Conservation (phyloP, 2,888 invertebrate species). For the Dyspetes luteomarginatus region DNA sequence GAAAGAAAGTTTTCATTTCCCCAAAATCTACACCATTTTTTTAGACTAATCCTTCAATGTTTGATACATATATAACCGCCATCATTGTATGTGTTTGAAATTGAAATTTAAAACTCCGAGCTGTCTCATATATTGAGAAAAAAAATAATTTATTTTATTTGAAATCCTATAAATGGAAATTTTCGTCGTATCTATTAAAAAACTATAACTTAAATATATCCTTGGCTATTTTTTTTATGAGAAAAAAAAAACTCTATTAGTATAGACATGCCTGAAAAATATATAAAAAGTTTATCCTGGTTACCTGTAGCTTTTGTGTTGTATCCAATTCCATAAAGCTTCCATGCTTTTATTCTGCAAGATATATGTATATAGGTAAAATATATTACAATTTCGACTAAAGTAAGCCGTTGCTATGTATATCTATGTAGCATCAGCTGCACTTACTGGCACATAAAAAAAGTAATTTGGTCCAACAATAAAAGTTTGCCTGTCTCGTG, state of each 20-base stretch:
- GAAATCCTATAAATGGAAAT: not conserved
- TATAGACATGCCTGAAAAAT: conserved; percentile 4
- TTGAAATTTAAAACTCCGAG: no score
- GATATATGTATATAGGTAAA: not conserved
- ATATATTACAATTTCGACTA: not conserved
- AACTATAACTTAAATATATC: no score
- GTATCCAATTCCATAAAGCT: not conserved
- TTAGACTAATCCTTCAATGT: no score
- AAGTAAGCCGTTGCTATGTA: not conserved
- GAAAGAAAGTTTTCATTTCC: no score
- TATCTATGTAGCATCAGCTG: conserved; percentile 26
- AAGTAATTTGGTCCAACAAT: conserved; percentile 61
- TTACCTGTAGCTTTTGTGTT: not conserved
- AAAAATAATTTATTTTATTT: no score
- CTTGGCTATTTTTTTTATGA: no score
- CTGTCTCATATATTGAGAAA: no score
- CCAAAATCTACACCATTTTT: no score
- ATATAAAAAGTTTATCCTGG: conserved; percentile 38
- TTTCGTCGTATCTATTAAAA: no score
- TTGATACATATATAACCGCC: no score
- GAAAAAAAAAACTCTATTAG: not conserved
- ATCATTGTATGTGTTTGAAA: no score
- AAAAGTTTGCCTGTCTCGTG: conserved; percentile 60
- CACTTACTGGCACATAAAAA: conserved; percentile 62
- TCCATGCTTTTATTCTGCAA: conserved; percentile 13